phyloP scores from a whole-genome alignment of 2,797 vertebrate species.

The Clarias laeviceps region DNA sequence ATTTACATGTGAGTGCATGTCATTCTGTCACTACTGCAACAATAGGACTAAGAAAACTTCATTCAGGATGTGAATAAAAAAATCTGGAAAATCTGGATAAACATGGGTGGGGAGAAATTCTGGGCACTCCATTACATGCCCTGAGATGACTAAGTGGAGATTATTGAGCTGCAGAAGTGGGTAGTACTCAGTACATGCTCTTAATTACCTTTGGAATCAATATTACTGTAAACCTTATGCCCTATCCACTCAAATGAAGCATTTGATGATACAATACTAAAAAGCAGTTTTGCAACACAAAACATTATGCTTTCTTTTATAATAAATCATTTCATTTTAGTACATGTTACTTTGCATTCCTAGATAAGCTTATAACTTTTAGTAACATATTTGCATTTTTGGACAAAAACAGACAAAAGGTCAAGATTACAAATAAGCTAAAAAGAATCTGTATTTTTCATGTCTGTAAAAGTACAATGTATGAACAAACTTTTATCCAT shows the following conservation, averaged over 20 bases:
- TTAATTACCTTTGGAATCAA: not conserved
- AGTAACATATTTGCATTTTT: not conserved
- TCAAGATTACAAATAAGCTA: not conserved
- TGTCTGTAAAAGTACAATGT: not conserved
- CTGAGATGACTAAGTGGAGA: conserved; percentile 29
- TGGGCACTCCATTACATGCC: conserved; percentile 18
- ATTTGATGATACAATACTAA: not conserved
- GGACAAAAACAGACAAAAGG: not conserved
- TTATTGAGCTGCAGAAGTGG: conserved; percentile 12
- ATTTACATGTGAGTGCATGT: not conserved
- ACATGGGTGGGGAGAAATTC: conserved; percentile 19
- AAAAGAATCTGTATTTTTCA: not conserved
- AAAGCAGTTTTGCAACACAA: not conserved
- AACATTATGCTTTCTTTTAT: not conserved
- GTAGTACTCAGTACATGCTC: not conserved
- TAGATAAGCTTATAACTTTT: not conserved
- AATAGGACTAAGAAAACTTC: conserved; percentile 10
- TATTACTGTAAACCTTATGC: not conserved
- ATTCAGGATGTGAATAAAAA: conserved; percentile 1
- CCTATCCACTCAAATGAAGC: not conserved
- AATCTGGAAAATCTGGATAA: conserved; percentile 25
- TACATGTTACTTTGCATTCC: not conserved
- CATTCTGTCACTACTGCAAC: conserved; percentile 20
- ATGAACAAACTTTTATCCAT: not conserved
- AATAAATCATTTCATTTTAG: not conserved